Evolutionary conservation across 92 coral and sea anemone genomes (phyloP).

Genomic region (Phenganax stokvisi): DNA sequence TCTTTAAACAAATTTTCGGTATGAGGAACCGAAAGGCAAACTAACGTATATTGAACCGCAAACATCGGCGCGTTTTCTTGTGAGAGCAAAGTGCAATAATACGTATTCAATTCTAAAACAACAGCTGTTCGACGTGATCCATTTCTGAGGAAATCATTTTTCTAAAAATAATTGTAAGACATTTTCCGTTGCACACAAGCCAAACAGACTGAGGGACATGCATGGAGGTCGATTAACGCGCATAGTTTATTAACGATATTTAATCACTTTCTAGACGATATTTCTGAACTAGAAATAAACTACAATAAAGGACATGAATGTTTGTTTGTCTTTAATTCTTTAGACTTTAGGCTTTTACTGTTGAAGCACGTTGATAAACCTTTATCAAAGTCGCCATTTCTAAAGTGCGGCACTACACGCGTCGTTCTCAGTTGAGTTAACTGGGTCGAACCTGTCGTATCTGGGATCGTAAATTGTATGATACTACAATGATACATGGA

Average conservation of each 20-base stretch:
- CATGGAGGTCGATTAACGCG: neutral
- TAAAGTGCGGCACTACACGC: no score
- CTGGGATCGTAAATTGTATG: no score
- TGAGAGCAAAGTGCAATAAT: constrained; percentile 5
- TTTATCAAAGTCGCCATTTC: no score
- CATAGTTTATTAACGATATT: neutral
- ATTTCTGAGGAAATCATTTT: constrained; percentile 2
- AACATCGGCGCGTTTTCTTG: constrained; percentile 11
- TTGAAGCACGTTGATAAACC: no score
- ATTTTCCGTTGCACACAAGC: neutral
- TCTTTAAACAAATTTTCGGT: constrained; percentile 33
- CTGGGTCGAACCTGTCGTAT: no score
- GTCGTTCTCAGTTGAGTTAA: no score
- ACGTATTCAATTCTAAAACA: no score
- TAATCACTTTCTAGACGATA: neutral
- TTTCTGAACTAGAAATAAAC: neutral
- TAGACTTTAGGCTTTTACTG: no score
- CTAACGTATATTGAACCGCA: constrained; percentile 29
- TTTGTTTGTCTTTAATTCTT: no score
- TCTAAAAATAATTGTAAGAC: neutral
- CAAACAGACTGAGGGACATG: neutral
- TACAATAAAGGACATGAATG: no score
- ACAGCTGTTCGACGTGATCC: neutral
- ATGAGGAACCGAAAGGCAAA: constrained; percentile 31
- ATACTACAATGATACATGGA: no score